A percentile compares a stretch with the other conserved stretches of the same genome.
Evolutionary conservation across 2,113 vertebrate genomes (phyloP).

Genomic region (Marmota flaviventris): DNA sequence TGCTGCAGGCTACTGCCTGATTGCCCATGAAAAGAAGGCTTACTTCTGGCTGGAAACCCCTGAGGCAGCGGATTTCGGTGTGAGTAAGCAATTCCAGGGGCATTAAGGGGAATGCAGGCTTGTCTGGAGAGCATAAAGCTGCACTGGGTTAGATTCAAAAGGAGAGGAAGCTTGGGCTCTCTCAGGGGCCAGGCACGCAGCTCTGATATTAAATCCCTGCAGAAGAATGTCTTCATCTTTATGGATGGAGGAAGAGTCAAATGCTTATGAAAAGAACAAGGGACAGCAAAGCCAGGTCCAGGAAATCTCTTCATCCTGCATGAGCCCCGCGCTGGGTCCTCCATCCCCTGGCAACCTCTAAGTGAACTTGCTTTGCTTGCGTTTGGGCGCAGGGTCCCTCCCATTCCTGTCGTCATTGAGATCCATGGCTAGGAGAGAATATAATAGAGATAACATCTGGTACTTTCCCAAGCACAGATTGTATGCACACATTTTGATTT

Average conservation of each 20-base stretch:
- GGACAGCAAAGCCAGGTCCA: slow-evolving; percentile 82
- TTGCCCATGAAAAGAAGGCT: slow-evolving; percentile 85
- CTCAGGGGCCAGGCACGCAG: slow-evolving; percentile 66
- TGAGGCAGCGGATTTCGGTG: slow-evolving; percentile 84
- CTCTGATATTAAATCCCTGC: slow-evolving; percentile 73
- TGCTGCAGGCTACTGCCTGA: slow-evolving; percentile 62
- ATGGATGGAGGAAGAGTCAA: slow-evolving; percentile 76
- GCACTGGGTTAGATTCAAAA: not conserved
- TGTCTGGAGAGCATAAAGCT: not conserved
- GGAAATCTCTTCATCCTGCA: slow-evolving; percentile 81
- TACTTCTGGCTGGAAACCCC: slow-evolving; percentile 78
- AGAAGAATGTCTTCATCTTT: slow-evolving; percentile 86
- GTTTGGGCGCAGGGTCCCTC: not conserved
- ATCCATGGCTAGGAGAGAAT: not conserved
- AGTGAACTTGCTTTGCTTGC: not conserved
- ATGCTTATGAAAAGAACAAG: slow-evolving; percentile 77
- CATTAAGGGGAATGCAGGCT: slow-evolving; percentile 29
- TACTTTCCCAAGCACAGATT: not conserved
- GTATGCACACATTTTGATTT: not conserved
- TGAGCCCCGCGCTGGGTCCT: not conserved
- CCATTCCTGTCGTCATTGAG: not conserved
- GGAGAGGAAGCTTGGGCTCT: not conserved
- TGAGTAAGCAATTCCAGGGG: slow-evolving; percentile 59
- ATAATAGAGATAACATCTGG: not conserved
- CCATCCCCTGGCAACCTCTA: not conserved